Evolutionary conservation across 2,113 vertebrate species (phyloP).

Genomic region (Phalacrocorax aristotelis): DNA sequence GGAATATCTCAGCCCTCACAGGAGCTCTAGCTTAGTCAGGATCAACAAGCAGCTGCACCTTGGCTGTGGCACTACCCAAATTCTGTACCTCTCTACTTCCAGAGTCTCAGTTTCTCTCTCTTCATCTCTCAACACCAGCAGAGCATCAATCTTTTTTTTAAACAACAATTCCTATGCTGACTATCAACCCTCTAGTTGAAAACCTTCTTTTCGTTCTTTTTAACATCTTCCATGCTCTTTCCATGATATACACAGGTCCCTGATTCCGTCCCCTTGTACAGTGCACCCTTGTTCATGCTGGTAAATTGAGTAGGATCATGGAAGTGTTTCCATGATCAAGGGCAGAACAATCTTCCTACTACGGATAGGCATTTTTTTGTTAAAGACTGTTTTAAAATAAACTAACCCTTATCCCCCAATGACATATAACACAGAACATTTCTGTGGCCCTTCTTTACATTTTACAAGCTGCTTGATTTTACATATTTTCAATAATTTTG

Average conservation of each 20-base stretch:
- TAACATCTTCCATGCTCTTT: not conserved
- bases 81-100: not conserved
- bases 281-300: not conserved
- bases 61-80: not conserved
- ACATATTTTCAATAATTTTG: not conserved
- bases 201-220: not conserved
- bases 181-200: not conserved
- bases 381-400: not conserved
- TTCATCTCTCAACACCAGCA: not conserved
- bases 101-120: not conserved
- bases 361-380: not conserved
- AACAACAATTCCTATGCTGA: not conserved
- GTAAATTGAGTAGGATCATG: not conserved
- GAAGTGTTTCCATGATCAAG: not conserved
- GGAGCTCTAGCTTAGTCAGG: not conserved
- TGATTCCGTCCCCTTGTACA: not conserved
- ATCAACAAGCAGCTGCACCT: not conserved
- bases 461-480: not conserved
- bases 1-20: not conserved
- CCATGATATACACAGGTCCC: not conserved
- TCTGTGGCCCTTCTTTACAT: not conserved
- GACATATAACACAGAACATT: not conserved
- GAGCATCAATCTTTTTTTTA: not conserved
- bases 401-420: not conserved
- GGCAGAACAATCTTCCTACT: not conserved